Evolutionary conservation across 2,888 invertebrate species (phyloP), one percentile per base, ranked within the genome.

Genomic region (Dryadula phaetusa): DNA sequence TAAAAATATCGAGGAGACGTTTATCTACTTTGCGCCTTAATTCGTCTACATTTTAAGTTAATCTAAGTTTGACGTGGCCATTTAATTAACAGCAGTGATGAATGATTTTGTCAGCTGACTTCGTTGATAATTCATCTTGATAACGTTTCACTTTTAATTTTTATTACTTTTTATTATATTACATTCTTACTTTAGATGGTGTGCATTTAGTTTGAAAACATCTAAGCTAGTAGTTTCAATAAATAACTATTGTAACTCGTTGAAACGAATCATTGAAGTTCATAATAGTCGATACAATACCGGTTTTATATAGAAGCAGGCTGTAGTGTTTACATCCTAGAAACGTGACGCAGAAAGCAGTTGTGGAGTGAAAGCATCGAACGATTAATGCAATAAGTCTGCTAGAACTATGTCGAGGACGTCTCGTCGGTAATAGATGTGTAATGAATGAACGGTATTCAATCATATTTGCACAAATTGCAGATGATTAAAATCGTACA

Each of bases 331-430:
- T 71, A 69, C 64, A 67, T 66, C 91, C 90, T 90, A 90, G 91
- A 85, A 87, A 87, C 87, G 90, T 92, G 90, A 90, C 85, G 87
- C 88, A 87, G 89, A 90, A 89, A 87, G 86, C 83, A 80, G 81
- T 81, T 78, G 82, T 75, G 78, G 81, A 84, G 90, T 86, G 91
- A 91, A 91, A 91, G 90, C 90, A 85, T 82, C 86, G 81, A 82
- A 83, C 84, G 83, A 82, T 84, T 86, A 86, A 83, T 86, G 85
- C 84, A 83, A 83, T 77, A 77, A 75, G 75, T 81, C 80, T 81
- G 83, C 78, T 76, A 77, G 78, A 86, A 83, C 82, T 86, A 78
- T 83, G 85, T 82, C 85, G 83, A 82, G 85, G 85, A 79, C 83
- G 77, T 74, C 72, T 73, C 72, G 72, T 72, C 60, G 69, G 64